These are phyloP conservation scores for Epizoanthus scotinus DNA, from an alignment of 92 coral and sea anemone species.

Conservation along the genomic window DNA sequence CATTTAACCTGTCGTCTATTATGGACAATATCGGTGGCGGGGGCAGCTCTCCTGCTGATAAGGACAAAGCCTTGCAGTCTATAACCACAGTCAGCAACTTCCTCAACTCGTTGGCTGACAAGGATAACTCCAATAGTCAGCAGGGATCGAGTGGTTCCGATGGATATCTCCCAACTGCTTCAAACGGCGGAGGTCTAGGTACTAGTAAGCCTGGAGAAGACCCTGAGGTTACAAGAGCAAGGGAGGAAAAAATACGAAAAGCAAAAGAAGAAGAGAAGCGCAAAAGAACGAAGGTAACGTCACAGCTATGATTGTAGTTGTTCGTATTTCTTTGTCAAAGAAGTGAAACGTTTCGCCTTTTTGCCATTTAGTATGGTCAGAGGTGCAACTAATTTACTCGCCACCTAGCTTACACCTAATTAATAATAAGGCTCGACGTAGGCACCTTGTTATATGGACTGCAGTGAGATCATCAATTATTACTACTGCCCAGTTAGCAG, in stretches of 20 bases:
- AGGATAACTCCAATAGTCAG: background rate
- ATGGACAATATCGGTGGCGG: conserved; percentile 11
- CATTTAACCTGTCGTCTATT: conserved; percentile 29
- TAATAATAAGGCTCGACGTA: too few relatives aligned
- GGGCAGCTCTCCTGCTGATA: conserved; percentile 9
- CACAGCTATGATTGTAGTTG: too few relatives aligned
- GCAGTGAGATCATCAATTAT: too few relatives aligned
- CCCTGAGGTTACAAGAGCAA: conserved; percentile 14
- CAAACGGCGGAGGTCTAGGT: conserved; percentile 1
- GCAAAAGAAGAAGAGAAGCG: conserved; percentile 28
- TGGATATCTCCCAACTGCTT: conserved; percentile 8
- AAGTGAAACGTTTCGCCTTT: too few relatives aligned
- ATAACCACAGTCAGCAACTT: conserved; percentile 40
- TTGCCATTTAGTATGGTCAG: too few relatives aligned
- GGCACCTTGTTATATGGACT: too few relatives aligned
- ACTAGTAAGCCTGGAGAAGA: conserved; percentile 16
- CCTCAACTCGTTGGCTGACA: conserved; percentile 29
- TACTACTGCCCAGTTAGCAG: too few relatives aligned
- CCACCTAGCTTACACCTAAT: too few relatives aligned
- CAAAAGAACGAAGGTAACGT: conserved; percentile 17
- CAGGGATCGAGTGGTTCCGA: background rate
- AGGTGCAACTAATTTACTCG: too few relatives aligned
- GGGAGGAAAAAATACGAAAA: conserved; percentile 14
- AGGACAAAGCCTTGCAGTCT: conserved; percentile 41
- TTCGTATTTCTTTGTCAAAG: too few relatives aligned